Evolutionary conservation across 2,113 vertebrate genomes (phyloP).

Genomic region (Mugil cephalus): DNA sequence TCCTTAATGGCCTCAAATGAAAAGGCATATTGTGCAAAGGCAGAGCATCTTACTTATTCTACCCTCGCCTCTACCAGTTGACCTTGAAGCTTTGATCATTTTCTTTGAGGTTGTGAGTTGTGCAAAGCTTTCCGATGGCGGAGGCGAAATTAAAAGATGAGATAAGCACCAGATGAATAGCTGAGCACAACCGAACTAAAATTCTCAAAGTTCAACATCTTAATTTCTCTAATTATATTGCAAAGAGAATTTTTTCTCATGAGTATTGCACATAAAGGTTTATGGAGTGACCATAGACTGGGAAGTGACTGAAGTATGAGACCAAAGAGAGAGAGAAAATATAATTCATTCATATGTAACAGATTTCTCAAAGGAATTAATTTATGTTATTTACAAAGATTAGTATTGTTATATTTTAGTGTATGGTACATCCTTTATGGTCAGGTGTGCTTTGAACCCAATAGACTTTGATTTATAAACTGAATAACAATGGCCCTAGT

Average conservation of each 20-base stretch:
- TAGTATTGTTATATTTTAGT: neutral
- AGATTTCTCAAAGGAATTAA: no score
- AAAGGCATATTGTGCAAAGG: slow-evolving; percentile 5
- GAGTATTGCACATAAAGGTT: no score
- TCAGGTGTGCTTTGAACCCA: no score
- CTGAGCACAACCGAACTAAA: neutral
- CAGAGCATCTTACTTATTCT: neutral
- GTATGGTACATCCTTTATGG: neutral
- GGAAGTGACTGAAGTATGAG: no score
- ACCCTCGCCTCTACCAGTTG: neutral
- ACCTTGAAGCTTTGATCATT: slow-evolving; percentile 18
- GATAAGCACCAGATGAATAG: neutral
- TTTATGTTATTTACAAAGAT: no score
- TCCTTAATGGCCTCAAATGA: slow-evolving; percentile 8
- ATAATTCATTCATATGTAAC: no score
- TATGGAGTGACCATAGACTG: no score
- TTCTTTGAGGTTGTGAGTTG: neutral
- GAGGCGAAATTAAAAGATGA: no score
- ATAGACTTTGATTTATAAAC: neutral
- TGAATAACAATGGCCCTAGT: neutral
- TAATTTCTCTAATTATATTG: neutral
- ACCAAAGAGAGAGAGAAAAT: no score
- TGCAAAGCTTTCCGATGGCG: slow-evolving; percentile 7
- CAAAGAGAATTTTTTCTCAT: no score
- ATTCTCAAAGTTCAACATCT: neutral